Percentiles rank a stretch among this genome's conserved stretches.
These are phyloP conservation scores for Trissolcus brochymenae DNA, from an alignment of 2,888 invertebrate species.

Conservation along the genomic window DNA sequence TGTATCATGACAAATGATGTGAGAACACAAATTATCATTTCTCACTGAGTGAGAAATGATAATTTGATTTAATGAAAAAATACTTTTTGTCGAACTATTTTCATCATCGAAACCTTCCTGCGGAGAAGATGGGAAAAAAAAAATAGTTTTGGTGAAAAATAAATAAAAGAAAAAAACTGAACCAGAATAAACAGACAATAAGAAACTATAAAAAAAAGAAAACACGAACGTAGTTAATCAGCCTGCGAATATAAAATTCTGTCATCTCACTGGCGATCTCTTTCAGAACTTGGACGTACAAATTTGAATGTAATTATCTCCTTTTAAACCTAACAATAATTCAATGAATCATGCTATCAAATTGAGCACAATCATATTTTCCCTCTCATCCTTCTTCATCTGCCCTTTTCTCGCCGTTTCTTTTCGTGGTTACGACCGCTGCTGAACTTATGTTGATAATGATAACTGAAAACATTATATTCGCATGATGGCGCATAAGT, in stretches of 20 bases:
- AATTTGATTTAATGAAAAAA: no score
- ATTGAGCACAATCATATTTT: constrained; percentile 37
- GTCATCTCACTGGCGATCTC: constrained; percentile 3
- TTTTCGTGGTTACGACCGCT: background rate
- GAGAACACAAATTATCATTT: no score
- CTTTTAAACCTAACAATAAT: constrained; percentile 8
- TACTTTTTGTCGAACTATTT: no score
- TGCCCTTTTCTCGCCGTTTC: background rate
- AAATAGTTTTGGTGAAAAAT: no score
- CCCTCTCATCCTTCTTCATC: constrained; percentile 8
- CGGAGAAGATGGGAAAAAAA: no score
- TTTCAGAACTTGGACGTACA: constrained; percentile 2
- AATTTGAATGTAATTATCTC: constrained; percentile 24
- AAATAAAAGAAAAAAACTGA: no score
- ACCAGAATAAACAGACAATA: no score
- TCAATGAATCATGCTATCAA: constrained; percentile 34
- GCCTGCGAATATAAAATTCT: background rate
- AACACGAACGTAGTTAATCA: background rate
- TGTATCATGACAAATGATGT: no score
- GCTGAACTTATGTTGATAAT: constrained; percentile 14
- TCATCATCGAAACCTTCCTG: no score
- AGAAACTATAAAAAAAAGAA: background rate
- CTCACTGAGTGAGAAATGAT: no score
- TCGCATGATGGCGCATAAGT: constrained; percentile 24
- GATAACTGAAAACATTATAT: constrained; percentile 27